phyloP scores from a whole-genome alignment of 2,113 vertebrate species.

The Peromyscus polionotus region DNA sequence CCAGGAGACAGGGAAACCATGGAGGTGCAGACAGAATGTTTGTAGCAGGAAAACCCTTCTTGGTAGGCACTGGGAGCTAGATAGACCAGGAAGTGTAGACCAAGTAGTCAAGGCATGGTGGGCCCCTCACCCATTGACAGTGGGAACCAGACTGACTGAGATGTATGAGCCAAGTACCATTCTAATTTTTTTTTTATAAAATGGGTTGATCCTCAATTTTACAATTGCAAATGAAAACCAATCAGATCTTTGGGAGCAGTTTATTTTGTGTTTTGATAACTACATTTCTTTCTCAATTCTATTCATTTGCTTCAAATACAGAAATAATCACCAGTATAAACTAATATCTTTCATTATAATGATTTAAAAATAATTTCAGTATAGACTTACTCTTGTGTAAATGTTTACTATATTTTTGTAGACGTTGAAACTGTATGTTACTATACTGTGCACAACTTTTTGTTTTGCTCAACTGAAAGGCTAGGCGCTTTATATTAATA shows the following conservation, averaged over 20 bases:
- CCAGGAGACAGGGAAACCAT: background rate
- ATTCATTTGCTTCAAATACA: background rate
- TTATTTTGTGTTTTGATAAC: background rate
- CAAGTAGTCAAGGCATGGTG: background rate
- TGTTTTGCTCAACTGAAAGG: background rate
- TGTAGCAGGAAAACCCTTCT: background rate
- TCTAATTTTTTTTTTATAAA: background rate
- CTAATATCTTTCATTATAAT: constrained; percentile 4
- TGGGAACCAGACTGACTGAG: background rate
- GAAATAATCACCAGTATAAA: constrained; percentile 25
- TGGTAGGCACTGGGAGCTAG: background rate
- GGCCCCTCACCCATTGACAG: background rate
- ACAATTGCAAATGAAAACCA: background rate
- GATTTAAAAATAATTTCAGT: constrained; percentile 21
- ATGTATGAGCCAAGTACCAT: background rate
- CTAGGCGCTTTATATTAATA: background rate
- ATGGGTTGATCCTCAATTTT: background rate
- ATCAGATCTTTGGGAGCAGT: background rate
- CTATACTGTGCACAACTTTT: background rate
- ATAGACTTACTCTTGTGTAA: background rate
- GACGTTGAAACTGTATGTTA: constrained; percentile 6
- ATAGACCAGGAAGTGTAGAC: background rate
- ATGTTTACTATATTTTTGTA: background rate
- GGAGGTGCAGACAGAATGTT: background rate
- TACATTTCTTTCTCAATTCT: background rate